phyloP scores from a whole-genome alignment of 30 jellyfish, hydroid and myxozoan species.

The Mastigias papua region DNA sequence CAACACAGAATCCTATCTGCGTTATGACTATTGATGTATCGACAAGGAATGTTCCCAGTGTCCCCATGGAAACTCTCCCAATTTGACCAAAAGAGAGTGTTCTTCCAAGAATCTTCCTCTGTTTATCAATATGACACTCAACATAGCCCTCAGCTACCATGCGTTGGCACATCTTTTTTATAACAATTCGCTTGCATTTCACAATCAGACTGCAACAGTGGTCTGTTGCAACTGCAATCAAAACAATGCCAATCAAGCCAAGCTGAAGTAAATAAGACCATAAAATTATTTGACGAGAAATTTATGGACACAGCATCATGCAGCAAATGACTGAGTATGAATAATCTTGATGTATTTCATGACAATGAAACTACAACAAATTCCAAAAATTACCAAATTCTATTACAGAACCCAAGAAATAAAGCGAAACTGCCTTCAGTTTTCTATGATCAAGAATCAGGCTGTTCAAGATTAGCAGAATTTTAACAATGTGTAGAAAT shows the following conservation, averaged over 20 bases:
- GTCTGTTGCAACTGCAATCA: slow-evolving; percentile 94
- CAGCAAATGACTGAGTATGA: too few relatives aligned
- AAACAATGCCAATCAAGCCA: slow-evolving; percentile 78
- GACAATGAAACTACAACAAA: too few relatives aligned
- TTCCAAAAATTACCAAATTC: too few relatives aligned
- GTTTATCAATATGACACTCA: slow-evolving; percentile 30
- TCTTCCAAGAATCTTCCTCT: slow-evolving; percentile 75
- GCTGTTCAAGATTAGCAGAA: too few relatives aligned
- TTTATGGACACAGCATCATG: too few relatives aligned
- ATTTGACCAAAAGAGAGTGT: slow-evolving; percentile 89
- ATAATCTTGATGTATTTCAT: too few relatives aligned
- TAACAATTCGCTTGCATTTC: slow-evolving; percentile 83
- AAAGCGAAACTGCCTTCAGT: too few relatives aligned
- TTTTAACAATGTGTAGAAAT: too few relatives aligned
- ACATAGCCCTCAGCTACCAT: slow-evolving; percentile 70
- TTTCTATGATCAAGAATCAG: too few relatives aligned
- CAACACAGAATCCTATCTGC: slow-evolving; percentile 93
- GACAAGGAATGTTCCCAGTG: slow-evolving; percentile 88
- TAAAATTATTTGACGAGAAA: background rate
- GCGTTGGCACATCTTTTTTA: slow-evolving; percentile 63
- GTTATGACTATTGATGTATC: slow-evolving; percentile 86
- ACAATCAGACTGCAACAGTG: slow-evolving; percentile 95
- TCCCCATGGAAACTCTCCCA: slow-evolving; percentile 91
- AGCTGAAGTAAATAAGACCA: slow-evolving; percentile 55
- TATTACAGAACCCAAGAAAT: too few relatives aligned